A percentile compares a stretch with the other conserved stretches of the same genome.
These are phyloP conservation scores for Clitarchus hookeri DNA, from an alignment of 2,888 invertebrate genomes.

Conservation along the genomic window DNA sequence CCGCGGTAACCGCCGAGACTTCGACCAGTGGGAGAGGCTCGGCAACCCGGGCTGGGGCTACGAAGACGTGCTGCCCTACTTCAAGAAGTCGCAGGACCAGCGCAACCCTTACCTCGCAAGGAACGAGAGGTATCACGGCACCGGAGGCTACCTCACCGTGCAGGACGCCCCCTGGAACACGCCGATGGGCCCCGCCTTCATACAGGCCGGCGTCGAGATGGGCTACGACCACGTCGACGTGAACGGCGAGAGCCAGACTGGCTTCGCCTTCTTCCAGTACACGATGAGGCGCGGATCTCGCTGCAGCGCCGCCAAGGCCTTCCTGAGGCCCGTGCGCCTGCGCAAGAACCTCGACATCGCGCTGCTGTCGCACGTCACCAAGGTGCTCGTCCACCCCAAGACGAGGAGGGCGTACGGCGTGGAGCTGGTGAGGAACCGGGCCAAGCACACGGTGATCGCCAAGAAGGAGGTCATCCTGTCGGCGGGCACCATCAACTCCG, in stretches of 20 bases:
- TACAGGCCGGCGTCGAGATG: constrained; percentile 91
- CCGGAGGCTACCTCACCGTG: constrained; percentile 76
- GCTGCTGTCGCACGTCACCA: constrained; percentile 76
- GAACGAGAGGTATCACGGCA: constrained; percentile 70
- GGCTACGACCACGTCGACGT: constrained; percentile 86
- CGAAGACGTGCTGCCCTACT: constrained; percentile 79
- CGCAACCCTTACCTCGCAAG: constrained; percentile 84
- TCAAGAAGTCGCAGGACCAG: constrained; percentile 86
- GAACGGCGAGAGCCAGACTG: constrained; percentile 85
- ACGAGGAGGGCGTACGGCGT: constrained; percentile 78
- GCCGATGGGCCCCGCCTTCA: constrained; percentile 80
- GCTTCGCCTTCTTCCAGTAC: constrained; percentile 83
- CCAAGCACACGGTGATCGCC: constrained; percentile 67
- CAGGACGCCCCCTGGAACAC: constrained; percentile 81
- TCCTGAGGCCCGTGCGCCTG: constrained; percentile 75
- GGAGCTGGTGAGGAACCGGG: constrained; percentile 70
- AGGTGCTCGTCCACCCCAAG: constrained; percentile 67
- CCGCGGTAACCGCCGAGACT: constrained; percentile 84
- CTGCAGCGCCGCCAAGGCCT: constrained; percentile 84
- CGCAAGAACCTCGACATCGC: constrained; percentile 82
- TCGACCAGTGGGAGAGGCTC: constrained; percentile 81
- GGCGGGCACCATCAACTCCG: constrained; percentile 81
- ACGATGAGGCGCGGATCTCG: constrained; percentile 85
- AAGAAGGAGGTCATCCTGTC: constrained; percentile 63
- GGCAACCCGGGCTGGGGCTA: constrained; percentile 91